Evolutionary conservation across 2,888 invertebrate genomes (phyloP).

Genomic region (Agelastica alni): DNA sequence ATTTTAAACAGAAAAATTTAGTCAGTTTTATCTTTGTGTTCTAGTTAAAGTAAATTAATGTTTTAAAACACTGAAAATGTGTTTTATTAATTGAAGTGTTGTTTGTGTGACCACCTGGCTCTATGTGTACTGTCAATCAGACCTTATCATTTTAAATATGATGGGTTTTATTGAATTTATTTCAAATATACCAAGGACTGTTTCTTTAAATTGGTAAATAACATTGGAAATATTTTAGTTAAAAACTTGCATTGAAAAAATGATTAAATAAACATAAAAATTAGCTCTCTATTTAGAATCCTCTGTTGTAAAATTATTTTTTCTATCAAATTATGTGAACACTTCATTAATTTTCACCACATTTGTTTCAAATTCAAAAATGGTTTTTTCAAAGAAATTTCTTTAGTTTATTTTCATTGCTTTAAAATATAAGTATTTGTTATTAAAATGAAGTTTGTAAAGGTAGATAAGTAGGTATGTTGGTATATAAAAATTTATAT

Average conservation of each 20-base stretch:
- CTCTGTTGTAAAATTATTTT: slow-evolving; percentile 40
- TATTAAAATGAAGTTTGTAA: not conserved
- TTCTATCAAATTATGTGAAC: not conserved
- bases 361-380: slow-evolving; percentile 4
- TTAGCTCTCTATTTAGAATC: slow-evolving; percentile 35
- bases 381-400: not conserved
- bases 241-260: slow-evolving; percentile 2
- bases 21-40: not conserved
- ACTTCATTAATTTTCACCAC: not conserved
- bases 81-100: slow-evolving; percentile 38
- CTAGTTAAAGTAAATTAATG: not conserved
- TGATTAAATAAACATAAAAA: slow-evolving; percentile 26
- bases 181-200: slow-evolving; percentile 43
- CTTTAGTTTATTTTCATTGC: too few relatives aligned
- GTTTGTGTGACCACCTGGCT: slow-evolving; percentile 54
- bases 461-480: not conserved
- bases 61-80: slow-evolving; percentile 26
- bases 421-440: not conserved
- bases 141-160: slow-evolving; percentile 48
- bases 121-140: slow-evolving; percentile 46
- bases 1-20: not conserved
- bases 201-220: slow-evolving; percentile 47
- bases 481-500: not conserved
- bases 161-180: slow-evolving; percentile 47
- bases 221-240: slow-evolving; percentile 14